Conservation (phyloP, 2,888 invertebrate genomes). For the Orchesellides sinensis region DNA sequence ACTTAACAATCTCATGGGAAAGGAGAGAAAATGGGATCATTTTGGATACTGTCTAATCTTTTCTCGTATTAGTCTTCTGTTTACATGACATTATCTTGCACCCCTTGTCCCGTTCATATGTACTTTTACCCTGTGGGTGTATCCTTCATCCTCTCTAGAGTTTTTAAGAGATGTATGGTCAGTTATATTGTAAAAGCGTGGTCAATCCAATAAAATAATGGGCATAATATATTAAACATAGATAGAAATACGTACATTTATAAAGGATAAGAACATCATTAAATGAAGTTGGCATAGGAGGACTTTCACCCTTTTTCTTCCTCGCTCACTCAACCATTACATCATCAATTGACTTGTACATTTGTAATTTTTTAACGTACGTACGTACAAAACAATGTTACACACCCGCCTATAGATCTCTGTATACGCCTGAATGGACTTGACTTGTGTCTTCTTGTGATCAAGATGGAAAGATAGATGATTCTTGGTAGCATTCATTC, state of each 20-base stretch:
- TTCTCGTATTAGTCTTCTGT: too few species aligned
- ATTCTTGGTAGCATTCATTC: constrained; percentile 6
- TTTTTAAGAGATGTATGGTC: background rate
- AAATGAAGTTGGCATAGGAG: constrained; percentile 14
- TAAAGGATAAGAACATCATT: background rate
- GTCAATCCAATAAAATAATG: constrained; percentile 64
- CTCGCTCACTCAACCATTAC: constrained; percentile 44
- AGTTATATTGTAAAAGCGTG: constrained; percentile 42
- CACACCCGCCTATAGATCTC: background rate
- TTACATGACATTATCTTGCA: constrained; percentile 59
- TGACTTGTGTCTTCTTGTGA: constrained; percentile 26
- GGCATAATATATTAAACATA: background rate
- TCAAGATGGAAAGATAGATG: too few species aligned
- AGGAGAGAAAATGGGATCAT: too few species aligned
- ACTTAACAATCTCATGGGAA: constrained; percentile 25
- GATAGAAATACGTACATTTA: background rate
- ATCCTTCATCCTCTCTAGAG: too few species aligned
- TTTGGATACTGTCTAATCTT: too few species aligned
- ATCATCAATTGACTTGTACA: constrained; percentile 60
- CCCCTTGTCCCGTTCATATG: background rate
- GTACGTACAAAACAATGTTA: background rate
- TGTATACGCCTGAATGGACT: constrained; percentile 21
- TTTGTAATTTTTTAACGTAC: constrained; percentile 26
- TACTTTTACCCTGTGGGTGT: background rate
- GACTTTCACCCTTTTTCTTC: constrained; percentile 36